Percentiles rank a stretch among this genome's conserved stretches.
Conservation (phyloP, 1,140 invertebrate genomes). For the Protaetia brevitarsis region DNA sequence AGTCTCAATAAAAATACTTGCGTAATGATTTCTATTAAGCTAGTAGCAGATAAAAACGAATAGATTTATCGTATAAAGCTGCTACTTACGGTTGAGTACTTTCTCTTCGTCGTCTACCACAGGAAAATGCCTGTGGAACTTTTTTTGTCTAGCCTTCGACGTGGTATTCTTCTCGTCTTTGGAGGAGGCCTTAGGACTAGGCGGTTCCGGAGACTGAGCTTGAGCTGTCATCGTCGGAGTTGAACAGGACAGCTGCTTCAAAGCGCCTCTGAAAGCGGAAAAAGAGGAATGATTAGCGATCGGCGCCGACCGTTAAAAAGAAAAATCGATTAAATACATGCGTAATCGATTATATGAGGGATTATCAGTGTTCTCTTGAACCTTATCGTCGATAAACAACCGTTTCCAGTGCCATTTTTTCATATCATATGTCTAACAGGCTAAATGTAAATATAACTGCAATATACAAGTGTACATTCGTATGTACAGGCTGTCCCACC, state of each 20-base stretch:
- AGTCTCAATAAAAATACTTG: too few species aligned
- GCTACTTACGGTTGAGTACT: constrained; percentile 72
- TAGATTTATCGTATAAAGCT: neutral
- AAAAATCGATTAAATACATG: too few species aligned
- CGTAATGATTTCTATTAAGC: too few species aligned
- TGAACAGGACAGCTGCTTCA: constrained; percentile 49
- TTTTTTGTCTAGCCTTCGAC: constrained; percentile 68
- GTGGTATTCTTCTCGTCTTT: constrained; percentile 56
- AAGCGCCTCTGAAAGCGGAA: constrained; percentile 44
- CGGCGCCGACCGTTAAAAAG: too few species aligned
- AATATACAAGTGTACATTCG: too few species aligned
- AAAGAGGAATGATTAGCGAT: neutral
- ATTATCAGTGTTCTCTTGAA: too few species aligned
- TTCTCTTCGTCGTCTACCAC: constrained; percentile 71
- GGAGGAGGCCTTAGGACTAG: constrained; percentile 41
- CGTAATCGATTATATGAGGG: too few species aligned
- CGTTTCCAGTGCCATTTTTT: too few species aligned
- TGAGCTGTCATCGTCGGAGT: constrained; percentile 50
- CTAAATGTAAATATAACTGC: too few species aligned
- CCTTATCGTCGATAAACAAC: too few species aligned
- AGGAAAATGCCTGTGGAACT: constrained; percentile 71
- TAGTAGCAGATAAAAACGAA: neutral
- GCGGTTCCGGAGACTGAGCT: constrained; percentile 43
- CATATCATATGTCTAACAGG: too few species aligned
- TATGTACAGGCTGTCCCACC: too few species aligned